Base-by-base conservation (phyloP, 2,888 invertebrate species). In the Tuberolachnus salignus region DNA sequence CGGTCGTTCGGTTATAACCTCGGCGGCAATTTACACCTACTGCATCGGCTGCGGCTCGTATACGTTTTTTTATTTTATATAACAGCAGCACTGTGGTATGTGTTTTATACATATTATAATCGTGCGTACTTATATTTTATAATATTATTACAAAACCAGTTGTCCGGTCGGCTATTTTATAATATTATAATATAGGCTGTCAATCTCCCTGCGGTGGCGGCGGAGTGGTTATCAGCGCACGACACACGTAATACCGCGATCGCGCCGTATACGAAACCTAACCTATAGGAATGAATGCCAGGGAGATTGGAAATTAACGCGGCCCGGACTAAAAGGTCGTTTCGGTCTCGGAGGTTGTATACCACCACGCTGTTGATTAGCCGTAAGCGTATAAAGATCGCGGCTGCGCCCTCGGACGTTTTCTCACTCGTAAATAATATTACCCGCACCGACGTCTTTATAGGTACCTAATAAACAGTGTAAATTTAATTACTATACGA, bases 11-110 rank as follows among this genome's bases (percentile, higher is more conserved):
- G n/a, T 26, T 72, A 34, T 34, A 49, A 61, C 46, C 59, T 72
- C 72, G 61, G 59, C 72, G 61, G 59, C 44, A 46, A 61, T 72
- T 72, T 61, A 61, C 72, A 72, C 72, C 59, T 72, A 71, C 70
- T 71, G 34, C 42, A n/a, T 34, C 34, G 34, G 34, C 34, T 6
- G 34, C 34, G 3, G 34, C 64, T n/a, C n/a, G n/a, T n/a, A n/a
- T n/a, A n/a, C n/a, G n/a, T n/a, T n/a, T n/a, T n/a, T n/a, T n/a
- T n/a, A n/a, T n/a, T n/a, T n/a, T n/a, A n/a, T n/a, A n/a, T n/a
- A n/a, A n/a, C n/a, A n/a, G n/a, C n/a, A n/a, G 42, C 34, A 42
- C 23, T 19, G 26, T 51, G 16, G 42, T 42, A 42, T 21, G 21
- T 55, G 34, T 55, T 63, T 55, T 70, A 57, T 71, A 57, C 34